These are phyloP conservation scores for Tubiluchus corallicola DNA, from an alignment of 2,888 invertebrate species.

Conservation along the genomic window DNA sequence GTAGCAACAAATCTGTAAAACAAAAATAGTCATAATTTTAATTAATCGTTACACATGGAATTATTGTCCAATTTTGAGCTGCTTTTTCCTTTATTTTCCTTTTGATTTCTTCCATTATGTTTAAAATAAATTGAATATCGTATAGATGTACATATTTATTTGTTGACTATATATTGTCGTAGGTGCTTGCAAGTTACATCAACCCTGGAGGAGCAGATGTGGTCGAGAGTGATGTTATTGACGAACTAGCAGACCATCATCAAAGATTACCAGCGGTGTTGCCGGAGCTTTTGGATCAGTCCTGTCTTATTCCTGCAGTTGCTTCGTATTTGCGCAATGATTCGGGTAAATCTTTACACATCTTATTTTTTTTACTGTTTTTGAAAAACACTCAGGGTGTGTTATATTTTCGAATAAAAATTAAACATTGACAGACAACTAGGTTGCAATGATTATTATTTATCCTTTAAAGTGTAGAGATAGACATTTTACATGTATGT, in stretches of 20 bases:
- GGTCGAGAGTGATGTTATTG: conserved; percentile 7
- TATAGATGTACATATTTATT: no score
- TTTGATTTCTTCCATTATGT: no score
- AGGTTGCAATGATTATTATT: no score
- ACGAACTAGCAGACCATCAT: not conserved
- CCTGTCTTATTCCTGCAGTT: conserved; percentile 66
- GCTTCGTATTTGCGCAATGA: conserved; percentile 81
- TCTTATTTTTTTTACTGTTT: conserved; percentile 5
- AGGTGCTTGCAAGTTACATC: conserved; percentile 72
- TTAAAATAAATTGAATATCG: no score
- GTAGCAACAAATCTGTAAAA: not conserved
- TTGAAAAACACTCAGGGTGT: not conserved
- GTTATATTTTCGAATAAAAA: not conserved
- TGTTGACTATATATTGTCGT: conserved; percentile 16
- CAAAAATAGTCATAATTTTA: no score
- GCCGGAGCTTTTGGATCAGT: conserved; percentile 53
- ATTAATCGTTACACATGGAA: no score
- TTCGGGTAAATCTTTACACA: conserved; percentile 39
- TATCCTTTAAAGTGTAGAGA: no score
- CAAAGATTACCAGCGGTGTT: conserved; percentile 44
- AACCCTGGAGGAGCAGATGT: conserved; percentile 38
- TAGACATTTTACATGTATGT: no score
- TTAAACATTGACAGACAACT: no score
- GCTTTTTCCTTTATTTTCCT: no score
- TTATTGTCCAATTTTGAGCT: no score